Evolutionary conservation across 2,888 invertebrate genomes (phyloP), one percentile per base, ranked within the genome.

Genomic region (Platycheirus rosarum): DNA sequence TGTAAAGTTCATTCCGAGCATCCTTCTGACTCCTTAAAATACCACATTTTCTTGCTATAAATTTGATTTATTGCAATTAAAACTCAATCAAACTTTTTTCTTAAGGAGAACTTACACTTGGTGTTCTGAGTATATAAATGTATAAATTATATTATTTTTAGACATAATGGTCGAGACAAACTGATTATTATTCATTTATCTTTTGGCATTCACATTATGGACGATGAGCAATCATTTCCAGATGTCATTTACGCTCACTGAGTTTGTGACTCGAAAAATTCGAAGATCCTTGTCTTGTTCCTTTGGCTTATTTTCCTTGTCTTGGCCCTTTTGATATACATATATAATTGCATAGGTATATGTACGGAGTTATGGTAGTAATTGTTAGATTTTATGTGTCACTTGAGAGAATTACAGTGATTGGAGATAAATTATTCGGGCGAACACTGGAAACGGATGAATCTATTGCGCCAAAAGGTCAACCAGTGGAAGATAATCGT

Each of bases 371-470:
- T 42, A 46, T 73, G 9, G 63, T 53, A 65, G 69, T 65, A 78
- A 78, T 69, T 70, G 71, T 63, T 69, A 40, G 73, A 78, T 60
- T 84, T 78, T 73, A 84, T 77, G 68, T 84, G 84, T 73, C 84
- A 69, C 74, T 77, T 68, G 49, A 82, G 73, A 29, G 73, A 75
- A 70, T 62, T 71, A 66, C 65, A 42, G 55, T 66, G 70, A 82
- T 71, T 55, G 62, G 71, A n/a, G 68, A 77, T 71, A 73, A 77
- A 82, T 82, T 76, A 82, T 82, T 55, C 46, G 40, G 66, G 62
- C 23, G 65, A 74, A 62, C 11, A 53, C 60, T 49, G 57, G 60
- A 48, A 62, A 35, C 46, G 51, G 26, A 60, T 44, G 60, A 48
- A 46, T 66, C 53, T 14, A 60, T 66, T 65, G 40, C 20, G 23